Base-by-base conservation (phyloP, 2,888 invertebrate genomes). In the Dicyrtomina minuta region DNA sequence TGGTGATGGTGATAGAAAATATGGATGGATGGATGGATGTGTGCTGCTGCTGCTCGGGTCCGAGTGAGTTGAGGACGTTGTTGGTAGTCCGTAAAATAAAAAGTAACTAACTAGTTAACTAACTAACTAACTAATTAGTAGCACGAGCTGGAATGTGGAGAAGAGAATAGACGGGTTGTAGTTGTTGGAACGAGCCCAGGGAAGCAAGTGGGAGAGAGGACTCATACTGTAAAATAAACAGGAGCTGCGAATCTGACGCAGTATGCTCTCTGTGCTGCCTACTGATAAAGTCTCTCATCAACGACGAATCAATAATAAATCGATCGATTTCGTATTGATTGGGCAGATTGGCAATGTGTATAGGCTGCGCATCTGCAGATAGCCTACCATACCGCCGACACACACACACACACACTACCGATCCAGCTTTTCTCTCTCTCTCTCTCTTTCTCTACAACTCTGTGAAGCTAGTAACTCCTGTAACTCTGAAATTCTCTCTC, bases 241-340 rank as follows among this genome's bases (percentile, higher is more conserved):
- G 75, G 73, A 74, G 75, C 72, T 76, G 75, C 72, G 76, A 78
- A 78, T 78, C 77, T 78, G 78, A 78, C 78, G 78, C 77, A 75
- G 76, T 75, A 70, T 76, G 74, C 72, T 72, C 59, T 68, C 69
- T 72, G 72, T 72, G 74, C 76, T 76, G 76, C 77, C 77, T 77
- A 60, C 75, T 78, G 77, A 78, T 77, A 76, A 68, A 77, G 76
- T 77, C 78, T 78, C 77, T 77, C 75, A 75, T 78, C 78, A 78
- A 77, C 78, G 76, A 77, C 77, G 76, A 78, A 78, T 78, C 78
- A 78, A 78, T 78, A 78, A 77, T 78, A 77, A 67, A 60, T 67
- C 60, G 58, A 60, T 68, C 49, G 68, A 60, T 56, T 66, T 44
- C 41, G 56, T 56, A 68, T 68, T 68, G 68, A 68, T 68, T 60